A percentile compares a stretch with the other conserved stretches of the same genome.
Evolutionary conservation across 2,888 invertebrate species (phyloP).

Genomic region (Drosophila mayaguana): DNA sequence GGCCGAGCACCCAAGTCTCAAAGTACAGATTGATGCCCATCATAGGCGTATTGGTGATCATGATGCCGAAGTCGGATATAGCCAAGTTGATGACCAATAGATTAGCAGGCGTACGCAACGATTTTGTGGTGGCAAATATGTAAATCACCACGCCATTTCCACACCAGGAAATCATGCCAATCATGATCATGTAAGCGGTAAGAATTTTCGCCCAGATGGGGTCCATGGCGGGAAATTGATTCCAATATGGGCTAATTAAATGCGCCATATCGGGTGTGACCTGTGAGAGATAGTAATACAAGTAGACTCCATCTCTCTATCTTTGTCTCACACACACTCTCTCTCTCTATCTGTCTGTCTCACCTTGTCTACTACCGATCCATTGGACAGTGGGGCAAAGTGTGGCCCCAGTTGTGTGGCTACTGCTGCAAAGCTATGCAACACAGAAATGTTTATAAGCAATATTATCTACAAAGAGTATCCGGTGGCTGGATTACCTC

Average conservation of each 20-base stretch:
- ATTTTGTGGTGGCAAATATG: constrained; percentile 84
- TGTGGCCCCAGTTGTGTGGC: constrained; percentile 84
- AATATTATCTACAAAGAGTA: background rate
- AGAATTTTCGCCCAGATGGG: constrained; percentile 94
- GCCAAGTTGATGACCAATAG: constrained; percentile 96
- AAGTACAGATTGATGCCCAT: constrained; percentile 85
- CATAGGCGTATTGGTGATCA: constrained; percentile 87
- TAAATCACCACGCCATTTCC: constrained; percentile 85
- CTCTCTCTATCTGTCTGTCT: constrained; percentile 3
- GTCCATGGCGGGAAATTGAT: constrained; percentile 95
- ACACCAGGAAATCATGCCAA: constrained; percentile 87
- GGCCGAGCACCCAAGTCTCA: constrained; percentile 85
- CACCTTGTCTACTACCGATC: constrained; percentile 93
- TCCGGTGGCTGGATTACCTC: constrained; percentile 63
- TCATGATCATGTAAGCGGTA: constrained; percentile 91
- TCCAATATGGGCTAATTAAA: constrained; percentile 91
- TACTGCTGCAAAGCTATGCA: constrained; percentile 63
- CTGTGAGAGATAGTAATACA: constrained; percentile 37
- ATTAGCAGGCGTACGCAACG: constrained; percentile 94
- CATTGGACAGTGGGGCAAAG: constrained; percentile 86
- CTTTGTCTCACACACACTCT: background rate
- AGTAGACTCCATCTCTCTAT: background rate
- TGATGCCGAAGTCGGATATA: constrained; percentile 93
- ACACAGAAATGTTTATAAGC: constrained; percentile 1
- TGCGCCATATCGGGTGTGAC: constrained; percentile 88